Evolutionary conservation across 1,140 invertebrate genomes (phyloP).

Genomic region (Bombyx mandarina): DNA sequence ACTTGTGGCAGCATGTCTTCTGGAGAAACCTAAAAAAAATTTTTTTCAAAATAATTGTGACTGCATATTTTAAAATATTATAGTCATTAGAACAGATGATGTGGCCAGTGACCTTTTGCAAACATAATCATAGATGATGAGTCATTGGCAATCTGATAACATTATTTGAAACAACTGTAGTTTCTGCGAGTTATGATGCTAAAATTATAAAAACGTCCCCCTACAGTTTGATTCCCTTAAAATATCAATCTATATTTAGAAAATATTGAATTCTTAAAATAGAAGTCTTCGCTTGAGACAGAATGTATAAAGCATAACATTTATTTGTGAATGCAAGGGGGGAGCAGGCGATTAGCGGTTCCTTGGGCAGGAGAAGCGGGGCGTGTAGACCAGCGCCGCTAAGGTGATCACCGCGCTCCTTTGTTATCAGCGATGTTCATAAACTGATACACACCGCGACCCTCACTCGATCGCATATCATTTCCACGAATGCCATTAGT

Average conservation of each 20-base stretch:
- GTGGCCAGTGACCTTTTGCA: conserved; percentile 54
- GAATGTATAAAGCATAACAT: too few species aligned
- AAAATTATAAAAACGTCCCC: conserved; percentile 33
- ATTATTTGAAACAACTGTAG: conserved; percentile 26
- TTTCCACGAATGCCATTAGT: conserved; percentile 68
- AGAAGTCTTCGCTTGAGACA: conserved; percentile 29
- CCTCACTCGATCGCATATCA: conserved; percentile 58
- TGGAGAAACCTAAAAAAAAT: conserved; percentile 71
- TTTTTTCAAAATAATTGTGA: conserved; percentile 20
- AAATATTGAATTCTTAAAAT: conserved; percentile 64
- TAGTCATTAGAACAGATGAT: conserved; percentile 41
- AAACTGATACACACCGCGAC: conserved; percentile 44
- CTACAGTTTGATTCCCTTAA: conserved; percentile 43
- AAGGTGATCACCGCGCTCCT: conserved; percentile 49
- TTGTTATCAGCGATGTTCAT: conserved; percentile 61
- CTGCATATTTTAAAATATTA: conserved; percentile 28
- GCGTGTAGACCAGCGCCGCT: conserved; percentile 15
- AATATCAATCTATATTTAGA: conserved; percentile 64
- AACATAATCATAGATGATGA: conserved; percentile 55
- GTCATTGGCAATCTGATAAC: conserved; percentile 54
- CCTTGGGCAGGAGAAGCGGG: conserved; percentile 10
- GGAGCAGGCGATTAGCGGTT: conserved; percentile 14
- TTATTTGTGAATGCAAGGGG: conserved; percentile 16
- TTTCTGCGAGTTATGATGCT: conserved; percentile 19
- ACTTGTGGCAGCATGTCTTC: conserved; percentile 72